A percentile compares a stretch with the other conserved stretches of the same genome.
Conservation (phyloP, 1,140 invertebrate genomes). For the Caenorhabditis brenneri region DNA sequence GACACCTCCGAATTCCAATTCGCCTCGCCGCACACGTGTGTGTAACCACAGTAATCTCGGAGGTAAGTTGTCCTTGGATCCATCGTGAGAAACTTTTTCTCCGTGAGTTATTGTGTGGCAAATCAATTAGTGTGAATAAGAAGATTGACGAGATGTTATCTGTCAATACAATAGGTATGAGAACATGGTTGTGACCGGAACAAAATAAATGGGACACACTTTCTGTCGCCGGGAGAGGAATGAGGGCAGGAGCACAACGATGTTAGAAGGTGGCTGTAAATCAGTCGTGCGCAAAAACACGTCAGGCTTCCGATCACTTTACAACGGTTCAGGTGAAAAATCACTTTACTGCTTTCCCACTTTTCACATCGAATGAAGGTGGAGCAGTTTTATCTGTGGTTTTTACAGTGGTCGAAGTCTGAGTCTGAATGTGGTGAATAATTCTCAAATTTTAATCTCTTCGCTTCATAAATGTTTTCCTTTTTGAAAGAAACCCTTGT, state of each 20-base stretch:
- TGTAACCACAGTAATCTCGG: conserved; percentile 10
- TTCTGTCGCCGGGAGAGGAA: neutral
- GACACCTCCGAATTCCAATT: neutral
- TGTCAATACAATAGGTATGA: neutral
- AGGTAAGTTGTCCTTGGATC: neutral
- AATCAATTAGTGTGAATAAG: neutral
- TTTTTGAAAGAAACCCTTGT: no score
- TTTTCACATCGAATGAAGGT: neutral
- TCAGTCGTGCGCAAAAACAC: conserved; percentile 14
- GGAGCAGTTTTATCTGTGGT: neutral
- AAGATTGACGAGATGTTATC: conserved; percentile 23
- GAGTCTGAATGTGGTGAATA: no score
- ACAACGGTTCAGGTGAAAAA: conserved; percentile 16
- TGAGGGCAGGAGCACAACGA: neutral
- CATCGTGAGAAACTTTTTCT: conserved; percentile 18
- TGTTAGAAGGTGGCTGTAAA: neutral
- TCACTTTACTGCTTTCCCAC: neutral
- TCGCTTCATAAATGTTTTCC: no score
- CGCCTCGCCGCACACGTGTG: conserved; percentile 14
- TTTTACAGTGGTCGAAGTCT: neutral
- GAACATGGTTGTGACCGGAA: neutral
- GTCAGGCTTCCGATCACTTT: conserved; percentile 8
- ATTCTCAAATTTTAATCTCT: no score
- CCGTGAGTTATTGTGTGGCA: neutral
- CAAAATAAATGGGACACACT: neutral